Evolutionary conservation across 2,797 vertebrate species (phyloP), one percentile per base, ranked within the genome.

Genomic region (Cheirogaleus major): DNA sequence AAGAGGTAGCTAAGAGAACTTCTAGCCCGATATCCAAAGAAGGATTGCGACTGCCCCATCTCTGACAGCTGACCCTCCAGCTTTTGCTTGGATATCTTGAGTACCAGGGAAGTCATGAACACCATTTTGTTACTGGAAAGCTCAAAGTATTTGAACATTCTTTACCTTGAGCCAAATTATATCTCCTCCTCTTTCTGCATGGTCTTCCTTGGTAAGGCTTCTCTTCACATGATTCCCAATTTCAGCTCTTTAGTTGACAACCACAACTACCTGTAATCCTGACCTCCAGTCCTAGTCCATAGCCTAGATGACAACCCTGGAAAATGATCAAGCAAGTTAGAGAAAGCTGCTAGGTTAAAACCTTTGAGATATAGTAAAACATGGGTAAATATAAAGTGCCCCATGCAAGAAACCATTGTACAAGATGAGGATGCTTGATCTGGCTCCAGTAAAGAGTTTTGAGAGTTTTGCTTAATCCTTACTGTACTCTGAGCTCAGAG

Each of bases 291-390:
- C 57, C 57, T 59, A 59, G 70, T 14, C 52, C 85, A 35, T 78
- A 35, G 32, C 41, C 69, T 91, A n/a, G 55, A 35, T 67, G 61
- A 57, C 4, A 90, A 41, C 92, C 81, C 76, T 78, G 52, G 76
- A 59, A 93, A 79, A 76, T 75, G 5, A 81, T 12, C 50, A 63
- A 83, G n/a, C 61, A 70, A 55, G 9, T 61, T 83, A 22, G n/a
- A 22, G n/a, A 93, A 93, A 82, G 38, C 23, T 96, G 23, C 65
- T 83, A 27, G 45, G 11, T 63, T 61, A 91, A 79, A 97, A 52
- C 7, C 48, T 25, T 73, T 23, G 5, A 84, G 41, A 90, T 48
- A 78, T 7, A 57, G 30, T 86, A 88, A 92, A 73, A 52, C 5
- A 48, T 63, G 57, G 27, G 43, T 79, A 80, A 83, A 45, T 81